Evolutionary conservation across 2,113 vertebrate species (phyloP).

Genomic region (Tenebrosternarchus preto): DNA sequence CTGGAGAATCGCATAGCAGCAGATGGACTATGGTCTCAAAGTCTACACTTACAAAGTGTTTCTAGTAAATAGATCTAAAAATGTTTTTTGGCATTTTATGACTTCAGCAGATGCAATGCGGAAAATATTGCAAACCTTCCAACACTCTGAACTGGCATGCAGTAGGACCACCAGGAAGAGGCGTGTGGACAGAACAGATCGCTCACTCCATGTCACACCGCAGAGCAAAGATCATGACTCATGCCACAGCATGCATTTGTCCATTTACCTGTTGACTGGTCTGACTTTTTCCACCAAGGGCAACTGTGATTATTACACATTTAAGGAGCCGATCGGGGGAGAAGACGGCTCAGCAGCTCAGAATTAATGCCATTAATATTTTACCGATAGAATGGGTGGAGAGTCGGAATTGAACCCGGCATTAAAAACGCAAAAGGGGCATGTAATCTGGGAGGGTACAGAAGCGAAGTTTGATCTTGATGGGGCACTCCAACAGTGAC

Average conservation of each 20-base stretch:
- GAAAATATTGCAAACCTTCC: neutral
- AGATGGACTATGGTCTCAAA: too few species aligned
- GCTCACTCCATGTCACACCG: slow-evolving; percentile 35
- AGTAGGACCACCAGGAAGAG: neutral
- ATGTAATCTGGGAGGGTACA: neutral
- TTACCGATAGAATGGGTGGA: neutral
- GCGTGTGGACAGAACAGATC: slow-evolving; percentile 47
- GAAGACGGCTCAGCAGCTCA: neutral
- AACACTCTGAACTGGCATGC: neutral
- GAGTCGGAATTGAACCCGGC: neutral
- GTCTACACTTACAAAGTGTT: too few species aligned
- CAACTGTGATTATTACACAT: slow-evolving; percentile 14
- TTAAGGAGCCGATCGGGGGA: neutral
- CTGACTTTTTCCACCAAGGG: slow-evolving; percentile 16
- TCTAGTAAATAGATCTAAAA: too few species aligned
- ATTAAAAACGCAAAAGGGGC: slow-evolving; percentile 1
- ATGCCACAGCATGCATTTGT: slow-evolving; percentile 18
- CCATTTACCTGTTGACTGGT: slow-evolving; percentile 49
- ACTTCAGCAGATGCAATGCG: neutral
- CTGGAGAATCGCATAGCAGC: too few species aligned
- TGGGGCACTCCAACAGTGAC: neutral
- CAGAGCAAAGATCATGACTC: slow-evolving; percentile 49
- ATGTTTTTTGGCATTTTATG: neutral
- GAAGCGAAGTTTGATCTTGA: neutral
- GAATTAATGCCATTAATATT: neutral